Base-by-base conservation (phyloP, 2,113 vertebrate genomes). In the Periophthalmus modestus region DNA sequence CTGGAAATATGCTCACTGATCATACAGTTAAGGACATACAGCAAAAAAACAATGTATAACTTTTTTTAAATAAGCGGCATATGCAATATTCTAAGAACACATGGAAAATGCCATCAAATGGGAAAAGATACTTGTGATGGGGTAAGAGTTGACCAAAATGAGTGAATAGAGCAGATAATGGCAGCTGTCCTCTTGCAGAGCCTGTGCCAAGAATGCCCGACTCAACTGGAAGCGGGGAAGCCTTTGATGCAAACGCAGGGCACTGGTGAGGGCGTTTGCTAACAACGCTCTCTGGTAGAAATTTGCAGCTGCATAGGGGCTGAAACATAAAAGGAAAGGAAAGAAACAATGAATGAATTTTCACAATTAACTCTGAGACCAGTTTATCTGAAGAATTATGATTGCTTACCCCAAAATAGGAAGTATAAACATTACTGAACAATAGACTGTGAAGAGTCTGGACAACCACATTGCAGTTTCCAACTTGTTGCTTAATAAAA, bases 381-480 rank as follows among this genome's bases (percentile, higher is more conserved):
- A 21, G 9, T 3, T 21, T 55, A 9, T 21, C 19, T 55, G 9
- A 55, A 19, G 1, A 21, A 55, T 55, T 61, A 96, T n/a, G 4
- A 12, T 21, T 43, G 14, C 97, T 87, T 93, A 99, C 98, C 98
- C 97, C 79, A 99, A 89, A 81, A 98, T 86, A 75, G 97, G 98
- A 68, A 99, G 92, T 77, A 99, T 96, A 88, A 99, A 99, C 93
- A 99, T 94, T 82, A 97, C 92, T 1, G 98, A 98, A 88, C 97
- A 99, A 91, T 99, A 98, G 81, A 99, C 95, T 0, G 98, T 98
- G 90, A 98, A 98, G 80, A 98, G 91, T 7, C 98, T 95, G 62
- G 97, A 99, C 77, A 99, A 94, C 98, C 98, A 99, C 98, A 99
- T 99, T 7, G 96, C 96, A 0, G 97, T 97, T 88, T 99, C 98